These are phyloP conservation scores for Calephelis nemesis DNA, from an alignment of 1,140 invertebrate genomes.

Conservation along the genomic window DNA sequence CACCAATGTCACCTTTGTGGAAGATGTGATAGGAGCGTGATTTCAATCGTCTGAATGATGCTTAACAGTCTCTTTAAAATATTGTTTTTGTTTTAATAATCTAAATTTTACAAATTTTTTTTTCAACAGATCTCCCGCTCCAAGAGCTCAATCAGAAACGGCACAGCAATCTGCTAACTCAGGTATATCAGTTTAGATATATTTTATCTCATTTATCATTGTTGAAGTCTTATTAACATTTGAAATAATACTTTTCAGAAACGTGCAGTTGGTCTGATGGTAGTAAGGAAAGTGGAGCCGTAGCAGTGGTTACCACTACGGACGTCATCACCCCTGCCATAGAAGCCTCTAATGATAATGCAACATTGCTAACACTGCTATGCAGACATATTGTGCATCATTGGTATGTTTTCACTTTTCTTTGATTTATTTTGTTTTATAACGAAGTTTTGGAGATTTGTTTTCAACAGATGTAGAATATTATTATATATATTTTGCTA, in stretches of 20 bases:
- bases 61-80: too few relatives aligned
- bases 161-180: slow-evolving; percentile 63
- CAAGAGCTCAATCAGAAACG: slow-evolving; percentile 63
- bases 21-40: too few relatives aligned
- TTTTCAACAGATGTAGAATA: too few relatives aligned
- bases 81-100: too few relatives aligned
- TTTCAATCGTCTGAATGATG: too few relatives aligned
- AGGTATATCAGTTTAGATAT: slow-evolving; percentile 31
- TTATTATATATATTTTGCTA: too few relatives aligned
- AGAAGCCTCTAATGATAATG: slow-evolving; percentile 58
- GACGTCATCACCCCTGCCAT: slow-evolving; percentile 44
- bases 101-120: slow-evolving; percentile 15
- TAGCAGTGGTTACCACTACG: slow-evolving; percentile 23
- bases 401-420: slow-evolving; percentile 48
- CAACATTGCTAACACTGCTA: slow-evolving; percentile 55
- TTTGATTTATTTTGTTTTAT: too few relatives aligned
- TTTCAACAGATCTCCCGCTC: slow-evolving; percentile 59
- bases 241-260: slow-evolving; percentile 33
- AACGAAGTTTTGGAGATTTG: too few relatives aligned
- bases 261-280: slow-evolving; percentile 74
- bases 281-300: slow-evolving; percentile 58
- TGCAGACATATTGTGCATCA: slow-evolving; percentile 70
- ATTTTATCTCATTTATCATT: slow-evolving; percentile 8
- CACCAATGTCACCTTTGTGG: too few relatives aligned
- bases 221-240: neutral